Evolutionary conservation across 2,113 vertebrate species (phyloP).

Genomic region (Eptatretus burgeri): DNA sequence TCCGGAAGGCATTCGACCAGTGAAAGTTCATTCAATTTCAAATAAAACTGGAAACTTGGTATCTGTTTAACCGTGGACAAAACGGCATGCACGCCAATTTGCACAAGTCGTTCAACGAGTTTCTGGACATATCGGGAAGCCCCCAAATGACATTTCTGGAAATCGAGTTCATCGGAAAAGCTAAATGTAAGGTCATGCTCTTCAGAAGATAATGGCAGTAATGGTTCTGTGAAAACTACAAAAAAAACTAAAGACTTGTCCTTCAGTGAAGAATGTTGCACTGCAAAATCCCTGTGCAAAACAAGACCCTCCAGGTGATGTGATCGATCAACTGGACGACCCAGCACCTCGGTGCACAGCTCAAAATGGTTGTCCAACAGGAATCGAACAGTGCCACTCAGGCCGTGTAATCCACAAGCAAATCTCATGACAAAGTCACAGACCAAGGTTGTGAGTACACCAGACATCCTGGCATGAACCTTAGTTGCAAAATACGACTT

Average conservation of each 20-base stretch:
- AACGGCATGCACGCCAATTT: background rate
- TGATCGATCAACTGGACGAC: background rate
- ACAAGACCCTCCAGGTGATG: conserved; percentile 4
- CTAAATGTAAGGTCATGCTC: background rate
- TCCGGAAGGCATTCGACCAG: conserved; percentile 5
- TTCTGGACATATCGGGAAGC: background rate
- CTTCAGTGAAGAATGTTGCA: background rate
- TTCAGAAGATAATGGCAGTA: background rate
- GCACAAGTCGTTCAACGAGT: background rate
- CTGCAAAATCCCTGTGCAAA: background rate
- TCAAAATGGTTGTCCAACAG: background rate
- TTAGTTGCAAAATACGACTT: no score
- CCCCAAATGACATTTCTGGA: background rate
- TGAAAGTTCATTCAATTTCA: background rate
- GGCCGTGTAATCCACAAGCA: background rate
- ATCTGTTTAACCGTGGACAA: background rate
- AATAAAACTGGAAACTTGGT: background rate
- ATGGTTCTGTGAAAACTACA: background rate
- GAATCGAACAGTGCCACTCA: background rate
- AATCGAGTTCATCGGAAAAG: background rate
- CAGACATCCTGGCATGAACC: background rate
- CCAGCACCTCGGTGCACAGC: background rate
- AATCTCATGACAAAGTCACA: background rate
- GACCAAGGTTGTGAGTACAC: background rate
- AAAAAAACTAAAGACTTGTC: background rate